Conservation (phyloP, 2,797 vertebrate species). For the Cuniculus paca region DNA sequence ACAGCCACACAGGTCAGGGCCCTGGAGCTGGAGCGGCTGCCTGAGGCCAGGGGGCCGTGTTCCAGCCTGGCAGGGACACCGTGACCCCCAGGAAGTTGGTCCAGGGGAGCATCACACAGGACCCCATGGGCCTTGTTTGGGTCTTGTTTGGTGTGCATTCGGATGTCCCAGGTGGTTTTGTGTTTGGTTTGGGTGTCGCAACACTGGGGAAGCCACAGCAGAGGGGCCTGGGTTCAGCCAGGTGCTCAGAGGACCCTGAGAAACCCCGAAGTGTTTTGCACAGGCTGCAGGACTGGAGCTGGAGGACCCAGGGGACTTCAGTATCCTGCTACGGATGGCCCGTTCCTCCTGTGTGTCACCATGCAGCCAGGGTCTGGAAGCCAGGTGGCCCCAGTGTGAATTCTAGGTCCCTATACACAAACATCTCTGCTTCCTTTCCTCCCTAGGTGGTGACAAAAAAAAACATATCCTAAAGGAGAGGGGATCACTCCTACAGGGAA, state of each 20-base stretch:
- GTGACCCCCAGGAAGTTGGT: neutral
- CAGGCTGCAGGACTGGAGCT: neutral
- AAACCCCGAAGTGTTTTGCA: neutral
- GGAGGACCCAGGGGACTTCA: neutral
- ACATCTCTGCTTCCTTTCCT: neutral
- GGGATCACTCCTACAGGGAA: neutral
- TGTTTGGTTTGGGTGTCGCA: neutral
- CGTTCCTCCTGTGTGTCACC: neutral
- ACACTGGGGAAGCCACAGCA: neutral
- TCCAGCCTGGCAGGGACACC: neutral
- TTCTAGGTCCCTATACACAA: neutral
- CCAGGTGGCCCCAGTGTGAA: neutral
- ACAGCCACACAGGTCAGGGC: too few species aligned
- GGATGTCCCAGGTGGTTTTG: neutral
- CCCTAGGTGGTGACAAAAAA: neutral
- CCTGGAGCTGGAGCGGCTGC: neutral
- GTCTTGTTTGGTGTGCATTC: neutral
- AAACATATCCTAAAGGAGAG: neutral
- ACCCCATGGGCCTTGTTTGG: neutral
- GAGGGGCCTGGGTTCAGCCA: neutral
- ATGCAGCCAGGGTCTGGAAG: neutral
- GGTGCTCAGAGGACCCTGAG: neutral
- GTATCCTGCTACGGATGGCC: neutral
- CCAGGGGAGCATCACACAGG: neutral
- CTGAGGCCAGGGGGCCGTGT: neutral